Evolutionary conservation across 2,888 invertebrate species (phyloP), one percentile per base, ranked within the genome.

Genomic region (Helleia helle): DNA sequence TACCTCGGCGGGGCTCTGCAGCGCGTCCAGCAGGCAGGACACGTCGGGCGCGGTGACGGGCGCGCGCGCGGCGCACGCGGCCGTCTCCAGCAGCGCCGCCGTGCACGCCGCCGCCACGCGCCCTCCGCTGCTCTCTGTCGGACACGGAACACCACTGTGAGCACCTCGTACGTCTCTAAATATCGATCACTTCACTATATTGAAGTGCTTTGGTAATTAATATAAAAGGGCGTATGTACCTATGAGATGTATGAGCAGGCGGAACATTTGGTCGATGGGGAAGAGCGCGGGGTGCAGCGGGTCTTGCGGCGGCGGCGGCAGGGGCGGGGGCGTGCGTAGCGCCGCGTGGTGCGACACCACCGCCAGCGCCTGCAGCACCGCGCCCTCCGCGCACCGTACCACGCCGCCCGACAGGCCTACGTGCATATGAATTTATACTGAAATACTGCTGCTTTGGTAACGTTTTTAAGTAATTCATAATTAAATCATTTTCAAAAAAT

Each of bases 201-300:
- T 4, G n/a, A 18, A 6, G 7, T 11, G 2, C 2, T 7, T 17
- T 12, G 11, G 13, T 8, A 8, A 6, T 25, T 37, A 4, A 12
- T 4, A 8, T 11, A n/a, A 2, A 13, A 4, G 15, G 17, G 12
- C 27, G 18, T 29, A 69, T 87, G 83, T 64, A 87, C 91, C 89
- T 55, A 95, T 92, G 14, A 95, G 83, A 55, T 93, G 88, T 43
- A 96, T 87, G 26, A 97, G 86, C 40, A 95, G 75, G 31, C 90
- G 87, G 61, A 96, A 90, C 87, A 97, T 93, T 62, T 93, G 91
- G 57, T 90, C 87, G 25, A 93, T 86, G 3, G 97, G 97, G 62
- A 96, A 86, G 54, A 93, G 89, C 44, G 88, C 86, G 0, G 96
- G 95, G 70, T 93, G 90, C 55, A 88, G 86, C 41, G 88, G 72